Evolutionary conservation across 2,888 invertebrate species (phyloP).

Genomic region (Morpho achilles): DNA sequence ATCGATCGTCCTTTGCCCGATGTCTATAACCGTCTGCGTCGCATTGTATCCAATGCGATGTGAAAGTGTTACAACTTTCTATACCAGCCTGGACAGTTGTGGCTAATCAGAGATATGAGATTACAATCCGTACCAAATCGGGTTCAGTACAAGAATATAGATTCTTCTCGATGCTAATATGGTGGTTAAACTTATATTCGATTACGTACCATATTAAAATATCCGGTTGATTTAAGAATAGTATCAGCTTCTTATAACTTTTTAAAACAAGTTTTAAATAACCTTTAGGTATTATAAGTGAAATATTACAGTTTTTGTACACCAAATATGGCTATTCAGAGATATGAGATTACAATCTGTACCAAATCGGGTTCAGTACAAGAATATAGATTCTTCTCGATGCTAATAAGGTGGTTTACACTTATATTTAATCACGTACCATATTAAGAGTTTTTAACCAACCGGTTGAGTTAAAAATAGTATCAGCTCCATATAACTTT

Average conservation of each 20-base stretch:
- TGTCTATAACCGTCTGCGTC: constrained; percentile 30
- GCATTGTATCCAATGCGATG: constrained; percentile 31
- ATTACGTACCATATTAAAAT: not conserved
- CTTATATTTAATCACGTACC: too few species aligned
- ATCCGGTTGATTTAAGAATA: not conserved
- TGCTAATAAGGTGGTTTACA: too few species aligned
- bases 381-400: not conserved
- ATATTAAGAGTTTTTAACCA: not conserved
- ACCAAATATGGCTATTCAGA: constrained; percentile 12
- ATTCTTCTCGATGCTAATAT: too few species aligned
- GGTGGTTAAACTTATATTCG: too few species aligned
- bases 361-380: constrained; percentile 1
- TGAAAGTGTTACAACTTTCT: constrained; percentile 59
- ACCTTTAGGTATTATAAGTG: too few species aligned
- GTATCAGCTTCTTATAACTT: not conserved
- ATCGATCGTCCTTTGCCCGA: constrained; percentile 38
- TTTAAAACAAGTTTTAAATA: too few species aligned
- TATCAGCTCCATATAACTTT: not conserved
- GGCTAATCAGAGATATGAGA: constrained; percentile 26
- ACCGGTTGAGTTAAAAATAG: not conserved
- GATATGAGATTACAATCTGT: constrained; percentile 29
- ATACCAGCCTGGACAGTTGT: constrained; percentile 37
- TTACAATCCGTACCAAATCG: constrained; percentile 21
- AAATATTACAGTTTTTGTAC: too few species aligned
- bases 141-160: not conserved